Conservation (phyloP, 2,113 vertebrate genomes). For the Actenoides lindsayi region DNA sequence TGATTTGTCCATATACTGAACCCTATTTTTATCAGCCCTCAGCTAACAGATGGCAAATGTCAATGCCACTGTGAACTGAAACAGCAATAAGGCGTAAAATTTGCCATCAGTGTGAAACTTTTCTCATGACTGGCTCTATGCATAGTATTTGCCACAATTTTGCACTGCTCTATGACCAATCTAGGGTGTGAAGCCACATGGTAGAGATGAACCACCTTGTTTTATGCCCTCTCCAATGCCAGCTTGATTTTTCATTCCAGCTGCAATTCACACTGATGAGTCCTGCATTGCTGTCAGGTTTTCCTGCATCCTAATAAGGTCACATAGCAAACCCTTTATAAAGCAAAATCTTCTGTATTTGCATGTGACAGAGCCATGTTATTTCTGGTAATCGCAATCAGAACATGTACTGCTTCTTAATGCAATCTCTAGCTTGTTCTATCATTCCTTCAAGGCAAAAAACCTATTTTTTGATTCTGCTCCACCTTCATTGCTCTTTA, state of each 20-base stretch:
- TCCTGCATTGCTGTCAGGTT: not conserved
- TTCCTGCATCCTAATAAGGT: slow-evolving; percentile 28
- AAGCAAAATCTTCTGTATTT: slow-evolving; percentile 21
- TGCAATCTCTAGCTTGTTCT: not conserved
- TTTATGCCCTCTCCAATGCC: not conserved
- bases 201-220: not conserved
- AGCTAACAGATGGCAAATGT: not conserved
- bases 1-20: not conserved
- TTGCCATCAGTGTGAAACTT: not conserved
- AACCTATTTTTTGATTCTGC: not conserved
- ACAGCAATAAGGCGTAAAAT: not conserved
- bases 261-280: not conserved
- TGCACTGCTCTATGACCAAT: not conserved
- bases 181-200: not conserved
- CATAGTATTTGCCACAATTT: not conserved
- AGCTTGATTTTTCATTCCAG: not conserved
- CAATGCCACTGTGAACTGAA: not conserved
- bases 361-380: not conserved
- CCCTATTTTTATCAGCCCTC: not conserved
- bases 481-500: not conserved
- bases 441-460: not conserved
- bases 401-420: not conserved
- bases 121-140: not conserved
- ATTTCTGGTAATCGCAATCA: not conserved
- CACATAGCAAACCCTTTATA: not conserved